phyloP scores from a whole-genome alignment of 2,888 invertebrate species.

The Harpalus rufipes region DNA sequence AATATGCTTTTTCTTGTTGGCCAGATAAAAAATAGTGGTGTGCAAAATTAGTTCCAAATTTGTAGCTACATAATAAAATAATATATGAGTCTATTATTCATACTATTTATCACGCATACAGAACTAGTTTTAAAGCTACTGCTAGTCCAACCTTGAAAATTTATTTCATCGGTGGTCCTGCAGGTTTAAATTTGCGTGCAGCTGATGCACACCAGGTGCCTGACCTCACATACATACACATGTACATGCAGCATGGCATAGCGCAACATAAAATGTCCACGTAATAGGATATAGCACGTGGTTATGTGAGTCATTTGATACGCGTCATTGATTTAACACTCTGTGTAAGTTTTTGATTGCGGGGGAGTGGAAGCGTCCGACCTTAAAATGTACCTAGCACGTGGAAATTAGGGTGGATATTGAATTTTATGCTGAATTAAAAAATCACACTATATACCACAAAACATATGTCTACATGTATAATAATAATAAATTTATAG shows the following conservation, averaged over 20 bases:
- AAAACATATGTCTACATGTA: no score
- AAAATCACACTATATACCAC: no score
- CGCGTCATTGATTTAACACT: slow-evolving; percentile 17
- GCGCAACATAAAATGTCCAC: no score
- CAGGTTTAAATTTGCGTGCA: slow-evolving; percentile 48
- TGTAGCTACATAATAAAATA: not conserved
- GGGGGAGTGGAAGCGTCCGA: not conserved
- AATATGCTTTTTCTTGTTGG: no score
- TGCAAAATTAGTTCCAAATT: no score
- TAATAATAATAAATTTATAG: no score
- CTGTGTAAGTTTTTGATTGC: no score
- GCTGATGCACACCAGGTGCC: slow-evolving; percentile 60
- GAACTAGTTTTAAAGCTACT: not conserved
- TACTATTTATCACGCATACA: not conserved
- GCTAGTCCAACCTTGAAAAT: not conserved
- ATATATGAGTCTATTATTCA: not conserved
- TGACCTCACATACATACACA: slow-evolving; percentile 43
- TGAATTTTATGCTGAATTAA: no score
- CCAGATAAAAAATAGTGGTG: no score
- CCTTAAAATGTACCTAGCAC: not conserved
- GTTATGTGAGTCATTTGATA: not conserved
- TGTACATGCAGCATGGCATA: not conserved
- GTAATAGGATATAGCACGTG: no score
- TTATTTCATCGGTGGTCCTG: not conserved
- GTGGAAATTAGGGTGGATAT: no score